phyloP scores from a whole-genome alignment of 2,888 invertebrate species.

The Dysmachus trigonus region DNA sequence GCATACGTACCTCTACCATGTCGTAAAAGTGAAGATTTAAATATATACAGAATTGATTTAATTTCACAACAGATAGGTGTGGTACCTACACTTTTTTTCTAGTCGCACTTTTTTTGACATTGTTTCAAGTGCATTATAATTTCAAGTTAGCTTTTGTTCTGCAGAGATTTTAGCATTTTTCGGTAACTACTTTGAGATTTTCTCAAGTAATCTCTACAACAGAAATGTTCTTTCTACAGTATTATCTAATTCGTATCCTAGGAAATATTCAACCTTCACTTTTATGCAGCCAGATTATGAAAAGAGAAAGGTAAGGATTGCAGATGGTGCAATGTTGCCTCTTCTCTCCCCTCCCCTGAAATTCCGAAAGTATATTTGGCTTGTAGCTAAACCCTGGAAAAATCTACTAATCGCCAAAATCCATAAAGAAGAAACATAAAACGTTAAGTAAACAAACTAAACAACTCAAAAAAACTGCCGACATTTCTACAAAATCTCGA shows the following conservation, averaged over 20 bases:
- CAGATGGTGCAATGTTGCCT: not conserved
- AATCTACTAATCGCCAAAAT: not conserved
- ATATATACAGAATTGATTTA: too few species aligned
- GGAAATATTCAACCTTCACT: not conserved
- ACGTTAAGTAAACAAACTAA: not conserved
- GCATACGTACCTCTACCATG: too few species aligned
- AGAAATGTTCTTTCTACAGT: not conserved
- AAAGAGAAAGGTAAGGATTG: not conserved
- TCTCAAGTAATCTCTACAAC: not conserved
- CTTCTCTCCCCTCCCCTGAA: not conserved
- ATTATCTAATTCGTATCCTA: not conserved
- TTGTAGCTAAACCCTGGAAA: not conserved
- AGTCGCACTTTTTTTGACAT: too few species aligned
- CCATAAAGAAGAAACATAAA: not conserved
- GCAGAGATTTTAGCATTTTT: not conserved
- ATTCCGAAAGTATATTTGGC: not conserved
- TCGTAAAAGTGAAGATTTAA: too few species aligned
- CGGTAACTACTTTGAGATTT: not conserved
- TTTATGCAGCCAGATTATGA: not conserved
- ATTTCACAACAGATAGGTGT: too few species aligned
- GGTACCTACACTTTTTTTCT: too few species aligned
- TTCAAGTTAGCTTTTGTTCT: not conserved
- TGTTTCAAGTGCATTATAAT: too few species aligned
- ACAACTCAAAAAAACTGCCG: not conserved
- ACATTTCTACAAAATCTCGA: not conserved